These are phyloP conservation scores for Dreissena polymorpha DNA, from an alignment of 1,140 invertebrate genomes.

Conservation along the genomic window DNA sequence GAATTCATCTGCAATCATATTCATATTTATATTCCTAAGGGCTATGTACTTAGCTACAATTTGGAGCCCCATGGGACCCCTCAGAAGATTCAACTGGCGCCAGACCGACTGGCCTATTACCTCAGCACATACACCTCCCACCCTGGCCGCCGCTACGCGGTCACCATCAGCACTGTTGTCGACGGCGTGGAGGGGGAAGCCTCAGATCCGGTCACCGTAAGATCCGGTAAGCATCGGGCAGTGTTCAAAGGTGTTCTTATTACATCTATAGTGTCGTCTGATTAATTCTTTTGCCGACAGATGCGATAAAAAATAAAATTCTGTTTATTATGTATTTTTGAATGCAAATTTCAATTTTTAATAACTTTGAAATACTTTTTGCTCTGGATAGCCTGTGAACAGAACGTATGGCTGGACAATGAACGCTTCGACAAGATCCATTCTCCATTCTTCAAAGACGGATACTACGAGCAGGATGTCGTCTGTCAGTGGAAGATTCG, in stretches of 20 bases:
- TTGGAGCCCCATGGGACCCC: constrained; percentile 37
- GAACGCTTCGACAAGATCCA: constrained; percentile 52
- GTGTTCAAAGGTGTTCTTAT: no score
- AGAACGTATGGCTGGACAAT: constrained; percentile 48
- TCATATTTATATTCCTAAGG: constrained; percentile 34
- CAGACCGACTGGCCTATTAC: constrained; percentile 52
- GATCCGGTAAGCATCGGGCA: constrained; percentile 3
- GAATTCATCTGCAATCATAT: no score
- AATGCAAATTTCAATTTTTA: no score
- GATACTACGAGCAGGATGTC: constrained; percentile 57
- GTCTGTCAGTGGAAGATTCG: constrained; percentile 56
- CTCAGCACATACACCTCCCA: constrained; percentile 50
- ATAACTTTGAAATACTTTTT: no score
- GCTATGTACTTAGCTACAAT: constrained; percentile 43
- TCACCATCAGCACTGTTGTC: constrained; percentile 42
- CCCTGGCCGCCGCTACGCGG: constrained; percentile 44
- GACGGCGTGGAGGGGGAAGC: constrained; percentile 26
- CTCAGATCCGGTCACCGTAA: constrained; percentile 18
- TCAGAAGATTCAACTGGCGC: constrained; percentile 24
- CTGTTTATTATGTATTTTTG: no score
- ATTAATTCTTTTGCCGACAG: no score
- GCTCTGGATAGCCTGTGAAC: constrained; percentile 43
- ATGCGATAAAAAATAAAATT: no score
- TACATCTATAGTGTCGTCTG: no score
- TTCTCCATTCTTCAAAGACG: constrained; percentile 48